These are phyloP conservation scores for Lepidochrysops patricia DNA, from an alignment of 2,888 invertebrate genomes.

Conservation along the genomic window DNA sequence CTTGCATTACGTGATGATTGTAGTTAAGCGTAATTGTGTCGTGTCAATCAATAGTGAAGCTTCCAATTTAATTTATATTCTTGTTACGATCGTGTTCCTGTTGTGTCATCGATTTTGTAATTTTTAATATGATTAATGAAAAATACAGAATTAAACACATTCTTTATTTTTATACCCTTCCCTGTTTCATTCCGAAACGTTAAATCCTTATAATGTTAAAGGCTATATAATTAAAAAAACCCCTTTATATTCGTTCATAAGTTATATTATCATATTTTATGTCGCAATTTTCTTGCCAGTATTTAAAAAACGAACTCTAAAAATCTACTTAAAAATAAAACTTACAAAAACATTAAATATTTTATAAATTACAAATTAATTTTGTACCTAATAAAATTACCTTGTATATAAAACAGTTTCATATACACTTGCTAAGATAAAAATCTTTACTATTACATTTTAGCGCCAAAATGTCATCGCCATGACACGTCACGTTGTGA, in stretches of 20 bases:
- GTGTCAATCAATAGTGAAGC: neutral
- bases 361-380: neutral
- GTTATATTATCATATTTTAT: no score
- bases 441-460: neutral
- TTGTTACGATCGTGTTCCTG: neutral
- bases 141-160: neutral
- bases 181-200: no score
- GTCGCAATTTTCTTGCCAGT: neutral
- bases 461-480: neutral
- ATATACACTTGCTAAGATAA: no score
- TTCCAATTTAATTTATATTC: neutral
- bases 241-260: no score
- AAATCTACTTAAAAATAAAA: neutral
- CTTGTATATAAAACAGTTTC: no score
- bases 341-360: neutral
- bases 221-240: no score
- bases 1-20: neutral
- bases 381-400: no score
- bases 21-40: neutral
- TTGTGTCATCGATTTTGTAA: neutral
- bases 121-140: neutral
- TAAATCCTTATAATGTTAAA: no score
- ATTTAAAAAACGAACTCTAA: neutral
- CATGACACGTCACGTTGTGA: conserved; percentile 25
- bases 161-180: neutral